Evolutionary conservation across 1,140 invertebrate genomes (phyloP).

Genomic region (Dreissena polymorpha): DNA sequence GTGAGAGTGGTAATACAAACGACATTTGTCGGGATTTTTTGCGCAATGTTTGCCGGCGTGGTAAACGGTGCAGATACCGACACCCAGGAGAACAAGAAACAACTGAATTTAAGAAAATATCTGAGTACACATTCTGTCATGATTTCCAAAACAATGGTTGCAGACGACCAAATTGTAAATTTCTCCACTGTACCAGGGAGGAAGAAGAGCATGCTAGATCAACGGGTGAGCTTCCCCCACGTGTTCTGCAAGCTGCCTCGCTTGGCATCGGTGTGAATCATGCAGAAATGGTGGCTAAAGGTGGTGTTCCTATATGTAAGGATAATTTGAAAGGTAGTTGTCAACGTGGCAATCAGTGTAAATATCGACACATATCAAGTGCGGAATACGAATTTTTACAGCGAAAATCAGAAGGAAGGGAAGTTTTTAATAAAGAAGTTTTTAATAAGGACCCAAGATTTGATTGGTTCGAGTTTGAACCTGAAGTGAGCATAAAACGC

Average conservation of each 20-base stretch:
- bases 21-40: constrained; percentile 83
- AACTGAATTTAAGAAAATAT: constrained; percentile 73
- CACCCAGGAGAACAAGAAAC: constrained; percentile 71
- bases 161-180: constrained; percentile 83
- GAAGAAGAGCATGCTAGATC: constrained; percentile 88
- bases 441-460: constrained; percentile 61
- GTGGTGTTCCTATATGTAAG: constrained; percentile 85
- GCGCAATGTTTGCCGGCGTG: constrained; percentile 87
- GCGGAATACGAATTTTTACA: constrained; percentile 67
- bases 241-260: constrained; percentile 73
- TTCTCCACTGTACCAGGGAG: constrained; percentile 88
- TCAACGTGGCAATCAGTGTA: constrained; percentile 80
- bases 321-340: constrained; percentile 89
- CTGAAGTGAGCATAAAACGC: constrained; percentile 57
- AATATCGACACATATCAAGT: constrained; percentile 72
- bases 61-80: constrained; percentile 87
- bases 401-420: constrained; percentile 59
- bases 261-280: constrained; percentile 66
- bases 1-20: constrained; percentile 71
- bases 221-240: constrained; percentile 74
- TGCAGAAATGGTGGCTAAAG: constrained; percentile 66
- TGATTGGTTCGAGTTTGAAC: constrained; percentile 65
- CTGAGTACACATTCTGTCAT: constrained; percentile 87
- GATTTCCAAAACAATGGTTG: constrained; percentile 88
- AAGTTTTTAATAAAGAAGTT: constrained; percentile 14